These are phyloP conservation scores for Idaea biselata DNA, from an alignment of 2,888 invertebrate species.

Conservation along the genomic window DNA sequence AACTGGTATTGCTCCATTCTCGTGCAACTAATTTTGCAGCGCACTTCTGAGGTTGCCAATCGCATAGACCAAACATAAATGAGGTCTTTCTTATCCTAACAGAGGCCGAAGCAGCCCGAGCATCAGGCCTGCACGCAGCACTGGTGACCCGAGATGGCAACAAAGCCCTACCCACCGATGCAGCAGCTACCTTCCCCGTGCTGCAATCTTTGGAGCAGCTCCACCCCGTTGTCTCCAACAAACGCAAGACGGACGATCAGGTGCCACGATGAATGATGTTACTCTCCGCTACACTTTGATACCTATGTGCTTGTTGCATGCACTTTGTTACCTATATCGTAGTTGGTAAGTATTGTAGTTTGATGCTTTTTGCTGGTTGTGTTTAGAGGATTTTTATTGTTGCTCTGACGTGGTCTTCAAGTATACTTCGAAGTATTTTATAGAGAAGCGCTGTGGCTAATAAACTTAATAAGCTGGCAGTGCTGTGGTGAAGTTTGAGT, in stretches of 20 bases:
- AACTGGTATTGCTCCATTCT: no score
- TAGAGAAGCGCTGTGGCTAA: no score
- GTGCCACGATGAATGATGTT: slow-evolving; percentile 47
- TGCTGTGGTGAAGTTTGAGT: no score
- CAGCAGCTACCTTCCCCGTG: slow-evolving; percentile 71
- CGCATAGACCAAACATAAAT: no score
- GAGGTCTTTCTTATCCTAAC: slow-evolving; percentile 23
- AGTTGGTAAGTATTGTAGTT: slow-evolving; percentile 23
- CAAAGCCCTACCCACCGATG: slow-evolving; percentile 83
- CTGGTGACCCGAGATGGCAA: slow-evolving; percentile 91
- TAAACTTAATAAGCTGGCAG: no score
- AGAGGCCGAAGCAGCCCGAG: slow-evolving; percentile 92
- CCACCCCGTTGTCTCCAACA: slow-evolving; percentile 49
- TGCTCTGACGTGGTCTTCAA: no score
- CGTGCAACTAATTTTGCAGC: no score
- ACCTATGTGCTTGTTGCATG: slow-evolving; percentile 49
- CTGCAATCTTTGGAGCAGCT: slow-evolving; percentile 83
- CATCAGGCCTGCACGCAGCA: slow-evolving; percentile 85
- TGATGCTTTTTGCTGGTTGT: slow-evolving; percentile 5
- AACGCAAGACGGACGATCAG: slow-evolving; percentile 71
- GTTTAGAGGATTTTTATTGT: not conserved
- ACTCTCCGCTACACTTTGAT: slow-evolving; percentile 21
- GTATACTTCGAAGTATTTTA: no score
- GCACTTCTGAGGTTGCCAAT: no score
- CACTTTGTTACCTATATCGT: slow-evolving; percentile 31